These are phyloP conservation scores for Diadumene lineata DNA, from an alignment of 92 coral and sea anemone genomes.

Conservation along the genomic window DNA sequence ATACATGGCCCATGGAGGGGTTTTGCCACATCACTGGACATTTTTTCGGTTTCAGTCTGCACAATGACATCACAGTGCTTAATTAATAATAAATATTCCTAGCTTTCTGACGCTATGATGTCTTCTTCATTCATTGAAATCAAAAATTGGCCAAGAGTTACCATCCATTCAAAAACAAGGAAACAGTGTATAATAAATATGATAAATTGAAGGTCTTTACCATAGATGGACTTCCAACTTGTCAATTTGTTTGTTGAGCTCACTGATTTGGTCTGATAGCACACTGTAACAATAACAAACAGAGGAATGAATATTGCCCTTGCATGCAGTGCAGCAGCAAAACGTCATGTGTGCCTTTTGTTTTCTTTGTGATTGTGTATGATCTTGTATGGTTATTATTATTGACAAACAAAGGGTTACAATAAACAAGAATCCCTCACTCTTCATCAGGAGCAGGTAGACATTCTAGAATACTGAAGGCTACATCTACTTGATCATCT, in stretches of 20 bases:
- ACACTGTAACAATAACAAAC: conserved; percentile 51
- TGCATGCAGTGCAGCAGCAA: background rate
- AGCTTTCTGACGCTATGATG: too few species aligned
- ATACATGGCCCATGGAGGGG: too few species aligned
- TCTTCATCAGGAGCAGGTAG: conserved; percentile 78
- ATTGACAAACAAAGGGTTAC: too few species aligned
- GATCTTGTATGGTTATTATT: background rate
- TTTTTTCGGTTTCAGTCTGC: too few species aligned
- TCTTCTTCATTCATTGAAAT: too few species aligned
- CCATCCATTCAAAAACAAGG: too few species aligned
- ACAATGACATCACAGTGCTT: too few species aligned
- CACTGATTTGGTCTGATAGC: conserved; percentile 85
- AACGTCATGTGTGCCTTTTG: too few species aligned
- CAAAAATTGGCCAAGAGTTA: too few species aligned
- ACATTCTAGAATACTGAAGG: conserved; percentile 85
- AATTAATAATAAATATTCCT: too few species aligned
- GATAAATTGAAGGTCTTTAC: conserved; percentile 52
- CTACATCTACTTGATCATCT: conserved; percentile 79
- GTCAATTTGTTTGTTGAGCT: conserved; percentile 80
- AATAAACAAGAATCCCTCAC: conserved; percentile 47
- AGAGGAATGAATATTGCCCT: background rate
- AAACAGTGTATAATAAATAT: background rate
- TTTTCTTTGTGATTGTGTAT: too few species aligned
- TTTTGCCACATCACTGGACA: too few species aligned
- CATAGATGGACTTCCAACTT: conserved; percentile 69